phyloP scores from a whole-genome alignment of 2,113 vertebrate genomes.

The Vulpes lagopus region DNA sequence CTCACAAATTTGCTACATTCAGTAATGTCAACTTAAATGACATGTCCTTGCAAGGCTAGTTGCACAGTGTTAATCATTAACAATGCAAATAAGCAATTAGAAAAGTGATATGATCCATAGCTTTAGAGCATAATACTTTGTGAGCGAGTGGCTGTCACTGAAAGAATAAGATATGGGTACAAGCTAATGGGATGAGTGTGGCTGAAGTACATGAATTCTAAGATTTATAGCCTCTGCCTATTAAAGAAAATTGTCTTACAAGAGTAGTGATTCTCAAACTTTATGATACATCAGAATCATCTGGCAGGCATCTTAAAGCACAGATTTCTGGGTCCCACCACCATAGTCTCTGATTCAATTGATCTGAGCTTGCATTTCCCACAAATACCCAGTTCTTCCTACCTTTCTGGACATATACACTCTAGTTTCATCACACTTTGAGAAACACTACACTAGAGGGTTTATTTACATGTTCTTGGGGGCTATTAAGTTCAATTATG shows the following conservation, averaged over 20 bases:
- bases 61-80: constrained; percentile 65
- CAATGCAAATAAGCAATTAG: constrained; percentile 67
- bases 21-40: constrained; percentile 42
- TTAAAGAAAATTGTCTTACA: neutral
- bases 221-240: neutral
- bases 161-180: neutral
- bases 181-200: neutral
- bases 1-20: constrained; percentile 32
- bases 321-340: neutral
- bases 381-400: neutral
- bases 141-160: neutral
- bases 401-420: neutral
- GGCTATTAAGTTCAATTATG: neutral
- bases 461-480: neutral
- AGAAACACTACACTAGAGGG: neutral
- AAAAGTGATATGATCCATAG: constrained; percentile 13
- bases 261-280: neutral
- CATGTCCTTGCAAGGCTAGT: constrained; percentile 51
- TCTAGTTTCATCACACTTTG: neutral
- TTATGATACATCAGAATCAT: neutral
- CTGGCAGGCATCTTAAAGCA: neutral
- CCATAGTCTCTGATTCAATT: neutral
- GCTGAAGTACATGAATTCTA: constrained; percentile 2
- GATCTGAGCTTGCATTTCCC: neutral
- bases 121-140: constrained; percentile 9